These are phyloP conservation scores for Drosophila borborema DNA, from an alignment of 2,888 invertebrate species.

Conservation along the genomic window DNA sequence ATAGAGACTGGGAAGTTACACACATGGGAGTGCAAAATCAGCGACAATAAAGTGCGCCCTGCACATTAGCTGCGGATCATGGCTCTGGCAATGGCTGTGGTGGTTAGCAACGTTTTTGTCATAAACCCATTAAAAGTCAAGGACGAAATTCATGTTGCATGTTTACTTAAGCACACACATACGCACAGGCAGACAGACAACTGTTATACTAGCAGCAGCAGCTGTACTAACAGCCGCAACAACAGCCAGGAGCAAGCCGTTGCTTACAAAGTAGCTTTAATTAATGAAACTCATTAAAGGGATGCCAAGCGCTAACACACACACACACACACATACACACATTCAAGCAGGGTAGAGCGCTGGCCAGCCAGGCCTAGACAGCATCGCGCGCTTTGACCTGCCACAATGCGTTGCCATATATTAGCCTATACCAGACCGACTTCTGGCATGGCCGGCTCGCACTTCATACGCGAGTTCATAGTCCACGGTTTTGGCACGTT, in stretches of 20 bases:
- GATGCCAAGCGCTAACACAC: slow-evolving; percentile 41
- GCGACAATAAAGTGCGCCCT: slow-evolving; percentile 52
- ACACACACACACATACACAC: background rate
- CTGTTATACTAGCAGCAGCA: slow-evolving; percentile 31
- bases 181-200: slow-evolving; percentile 18
- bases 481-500: background rate
- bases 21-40: slow-evolving; percentile 39
- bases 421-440: slow-evolving; percentile 60
- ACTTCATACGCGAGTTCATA: slow-evolving; percentile 27
- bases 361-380: slow-evolving; percentile 54
- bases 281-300: slow-evolving; percentile 80
- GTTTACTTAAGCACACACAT: slow-evolving; percentile 61
- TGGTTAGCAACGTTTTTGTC: slow-evolving; percentile 68
- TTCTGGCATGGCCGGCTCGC: slow-evolving; percentile 35
- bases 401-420: slow-evolving; percentile 72
- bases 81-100: slow-evolving; percentile 17
- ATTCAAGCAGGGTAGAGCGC: background rate
- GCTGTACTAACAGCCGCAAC: slow-evolving; percentile 39
- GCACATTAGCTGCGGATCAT: slow-evolving; percentile 60
- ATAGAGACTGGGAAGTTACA: slow-evolving; percentile 2
- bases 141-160: slow-evolving; percentile 81
- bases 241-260: slow-evolving; percentile 32
- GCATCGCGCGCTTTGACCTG: slow-evolving; percentile 73
- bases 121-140: slow-evolving; percentile 82
- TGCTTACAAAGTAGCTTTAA: slow-evolving; percentile 76